Base-by-base conservation (phyloP, 2,113 vertebrate species). In the Cheilinus undulatus region DNA sequence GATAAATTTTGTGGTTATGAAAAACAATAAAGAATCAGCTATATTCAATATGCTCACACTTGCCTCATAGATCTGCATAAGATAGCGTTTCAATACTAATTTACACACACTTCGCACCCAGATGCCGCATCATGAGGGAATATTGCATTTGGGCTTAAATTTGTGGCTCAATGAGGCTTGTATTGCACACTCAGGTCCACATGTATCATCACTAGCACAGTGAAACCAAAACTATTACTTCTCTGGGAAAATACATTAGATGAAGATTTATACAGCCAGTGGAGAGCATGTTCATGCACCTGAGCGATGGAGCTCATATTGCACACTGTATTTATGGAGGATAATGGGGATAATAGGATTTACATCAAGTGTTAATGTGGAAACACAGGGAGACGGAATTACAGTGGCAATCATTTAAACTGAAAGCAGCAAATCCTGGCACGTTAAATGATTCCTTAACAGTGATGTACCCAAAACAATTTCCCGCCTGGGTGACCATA, bases 391-490 rank as follows among this genome's bases (percentile, higher is more conserved):
- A 65, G 65, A 60, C 61, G 43, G 50, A 78, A 76, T 88, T 69
- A 79, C 61, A 80, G 83, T 76, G 62, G 72, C 81, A 87, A 84
- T 85, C 56, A 78, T 85, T 89, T 86, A 76, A 80, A 80, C 20
- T 2, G 20, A 78, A 78, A 75, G 54, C 73, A 73, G 66, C 57
- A 20, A 83, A 75, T 76, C 70, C 73, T 76, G 75, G 63, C 69
- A 65, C 71, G 53, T 85, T 73, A 83, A 93, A 92, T 17, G 70
- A 80, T 77, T 88, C 69, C 84, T 85, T 80, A 64, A 58, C 79
- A 43, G 58, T 26, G 50, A 85, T 72, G 83, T 62, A 71, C 80
- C 80, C 85, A 87, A 92, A 92, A 92, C 91, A 92, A 92, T 92
- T 92, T 92, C 77, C 88, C 72, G 83, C 91, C 75, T 70, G 81